Percentiles rank a stretch among this genome's conserved stretches.
Conservation (phyloP, 1,140 invertebrate species). For the Sweltsa coloradensis region DNA sequence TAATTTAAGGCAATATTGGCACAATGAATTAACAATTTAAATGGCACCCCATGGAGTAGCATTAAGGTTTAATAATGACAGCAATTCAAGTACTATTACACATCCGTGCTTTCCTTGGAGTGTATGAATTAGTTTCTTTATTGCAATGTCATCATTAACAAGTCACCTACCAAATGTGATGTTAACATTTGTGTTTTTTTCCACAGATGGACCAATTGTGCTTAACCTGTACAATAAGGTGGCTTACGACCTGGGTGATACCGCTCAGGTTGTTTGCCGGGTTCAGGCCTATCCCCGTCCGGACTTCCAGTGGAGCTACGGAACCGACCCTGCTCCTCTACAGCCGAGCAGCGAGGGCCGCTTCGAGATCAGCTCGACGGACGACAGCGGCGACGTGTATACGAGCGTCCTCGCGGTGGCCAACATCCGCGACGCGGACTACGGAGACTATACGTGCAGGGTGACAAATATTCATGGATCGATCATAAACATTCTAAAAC, state of each 20-base stretch:
- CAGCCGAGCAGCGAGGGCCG: slow-evolving; percentile 62
- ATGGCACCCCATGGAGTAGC: too few relatives aligned
- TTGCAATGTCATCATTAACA: too few relatives aligned
- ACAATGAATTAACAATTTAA: too few relatives aligned
- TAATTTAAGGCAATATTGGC: too few relatives aligned
- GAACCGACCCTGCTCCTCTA: slow-evolving; percentile 52
- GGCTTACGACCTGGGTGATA: slow-evolving; percentile 71
- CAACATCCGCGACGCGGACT: slow-evolving; percentile 66
- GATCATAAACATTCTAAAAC: slow-evolving; percentile 59
- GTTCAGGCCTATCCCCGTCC: slow-evolving; percentile 86
- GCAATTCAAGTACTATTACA: too few relatives aligned
- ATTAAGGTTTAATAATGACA: too few relatives aligned
- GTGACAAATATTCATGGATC: slow-evolving; percentile 43
- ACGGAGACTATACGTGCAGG: slow-evolving; percentile 80
- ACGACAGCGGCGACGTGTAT: slow-evolving; percentile 68
- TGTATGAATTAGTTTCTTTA: too few relatives aligned
- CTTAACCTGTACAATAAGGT: slow-evolving; percentile 78
- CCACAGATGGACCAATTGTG: slow-evolving; percentile 69
- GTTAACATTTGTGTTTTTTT: slow-evolving; percentile 15
- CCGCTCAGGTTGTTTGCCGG: slow-evolving; percentile 71
- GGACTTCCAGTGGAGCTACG: slow-evolving; percentile 83
- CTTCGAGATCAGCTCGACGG: slow-evolving; percentile 70
- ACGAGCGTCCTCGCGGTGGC: slow-evolving; percentile 64
- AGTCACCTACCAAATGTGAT: too few relatives aligned
- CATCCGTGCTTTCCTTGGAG: too few relatives aligned